Percentiles rank a stretch among this genome's conserved stretches.
Evolutionary conservation across 2,113 vertebrate species (phyloP).

Genomic region (Noctilio leporinus): DNA sequence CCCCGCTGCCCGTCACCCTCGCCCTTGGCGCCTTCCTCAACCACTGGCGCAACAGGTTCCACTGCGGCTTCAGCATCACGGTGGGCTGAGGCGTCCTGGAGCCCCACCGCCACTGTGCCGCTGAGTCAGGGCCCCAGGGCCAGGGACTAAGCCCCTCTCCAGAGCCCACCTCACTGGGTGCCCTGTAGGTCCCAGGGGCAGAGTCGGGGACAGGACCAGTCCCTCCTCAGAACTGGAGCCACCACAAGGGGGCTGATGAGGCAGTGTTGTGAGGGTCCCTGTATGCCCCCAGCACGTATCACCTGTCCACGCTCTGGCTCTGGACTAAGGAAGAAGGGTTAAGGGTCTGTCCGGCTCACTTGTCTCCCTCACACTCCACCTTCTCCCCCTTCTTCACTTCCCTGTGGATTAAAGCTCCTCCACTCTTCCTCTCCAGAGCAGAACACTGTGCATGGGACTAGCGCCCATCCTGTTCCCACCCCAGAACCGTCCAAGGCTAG

Average conservation of each 20-base stretch:
- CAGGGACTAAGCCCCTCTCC: conserved; percentile 4
- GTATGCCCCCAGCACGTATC: not conserved
- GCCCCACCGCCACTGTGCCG: not conserved
- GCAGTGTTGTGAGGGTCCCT: not conserved
- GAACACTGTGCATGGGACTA: conserved; percentile 14
- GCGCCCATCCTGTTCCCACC: not conserved
- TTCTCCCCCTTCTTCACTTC: not conserved
- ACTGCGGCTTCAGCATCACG: conserved; percentile 92
- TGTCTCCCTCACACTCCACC: not conserved
- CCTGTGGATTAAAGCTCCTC: not conserved
- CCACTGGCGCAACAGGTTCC: conserved; percentile 92
- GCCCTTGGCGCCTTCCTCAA: conserved; percentile 96
- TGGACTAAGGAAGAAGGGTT: conserved; percentile 16
- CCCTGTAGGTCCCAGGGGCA: conserved; percentile 14
- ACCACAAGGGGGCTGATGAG: not conserved
- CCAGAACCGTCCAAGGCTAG: not conserved
- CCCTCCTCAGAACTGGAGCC: conserved; percentile 33
- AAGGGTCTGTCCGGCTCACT: not conserved
- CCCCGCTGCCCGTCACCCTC: conserved; percentile 91
- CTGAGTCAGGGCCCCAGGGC: conserved; percentile 26
- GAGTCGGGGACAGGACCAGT: not conserved
- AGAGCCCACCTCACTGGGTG: not conserved
- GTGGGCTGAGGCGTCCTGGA: conserved; percentile 83
- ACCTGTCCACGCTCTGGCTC: not conserved
- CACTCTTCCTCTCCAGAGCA: conserved; percentile 11